Evolutionary conservation across 2,888 invertebrate species (phyloP), one percentile per base, ranked within the genome.

Genomic region (Parnassius mnemosyne): DNA sequence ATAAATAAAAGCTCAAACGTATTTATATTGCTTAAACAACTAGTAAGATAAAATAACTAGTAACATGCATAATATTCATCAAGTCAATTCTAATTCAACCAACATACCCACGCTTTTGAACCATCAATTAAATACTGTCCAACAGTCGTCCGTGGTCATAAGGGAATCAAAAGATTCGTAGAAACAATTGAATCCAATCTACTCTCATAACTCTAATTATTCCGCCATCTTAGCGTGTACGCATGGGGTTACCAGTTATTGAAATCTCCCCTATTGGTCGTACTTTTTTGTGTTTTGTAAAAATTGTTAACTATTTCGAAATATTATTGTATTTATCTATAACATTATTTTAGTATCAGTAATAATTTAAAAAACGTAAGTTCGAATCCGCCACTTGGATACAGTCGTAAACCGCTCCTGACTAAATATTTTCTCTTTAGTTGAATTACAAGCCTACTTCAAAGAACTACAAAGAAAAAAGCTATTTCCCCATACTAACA

Each of bases 151-250:
- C 16, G 16, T 16, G 16, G 47, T 13, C 46, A 47, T 2, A 16
- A 9, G 68, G 13, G 47, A 68, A 67, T 71, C 66, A 67, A 66
- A 65, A 50, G 16, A 46, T 66, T 64, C 62, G 34, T 41, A 57
- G 67, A 67, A 72, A 70, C 77, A 77, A 78, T 78, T 78, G 74
- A 65, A 63, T 64, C 63, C 73, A 78, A 78, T 78, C 71, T 70
- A 53, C 60, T 61, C 67, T 71, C 70, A 34, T 34, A 34, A 34
- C 7, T 34, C 34, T 34, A 7, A 74, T 72, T 73, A 65, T 65
- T 42, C 67, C 66, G 72, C 72, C 73, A 72, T 72, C 67, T 61
- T 61, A 41, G 10, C 11, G n/a, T 25, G 20, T 3, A 16, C 49
- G 41, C 11, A 3, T 7, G 5, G 34, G 5, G 56, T 51, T 56